Conservation (phyloP, 1,140 invertebrate species). For the Cydia amplana region DNA sequence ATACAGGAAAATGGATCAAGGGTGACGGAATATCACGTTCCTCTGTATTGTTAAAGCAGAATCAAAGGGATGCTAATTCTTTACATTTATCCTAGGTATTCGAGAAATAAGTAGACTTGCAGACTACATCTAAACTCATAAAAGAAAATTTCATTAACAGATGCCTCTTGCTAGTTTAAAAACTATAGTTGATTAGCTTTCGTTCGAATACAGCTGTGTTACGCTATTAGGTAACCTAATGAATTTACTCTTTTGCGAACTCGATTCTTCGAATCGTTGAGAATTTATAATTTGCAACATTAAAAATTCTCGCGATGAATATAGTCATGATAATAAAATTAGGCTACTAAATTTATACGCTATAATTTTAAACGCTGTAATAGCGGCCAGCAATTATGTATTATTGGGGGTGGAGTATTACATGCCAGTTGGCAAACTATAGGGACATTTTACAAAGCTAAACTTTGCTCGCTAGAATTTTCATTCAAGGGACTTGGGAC, state of each 20-base stretch:
- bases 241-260: no score
- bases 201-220: no score
- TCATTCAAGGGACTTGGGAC: not conserved
- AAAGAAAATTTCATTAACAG: no score
- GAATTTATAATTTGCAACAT: no score
- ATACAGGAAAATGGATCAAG: conserved; percentile 27
- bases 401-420: not conserved
- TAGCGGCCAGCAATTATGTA: not conserved
- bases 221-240: no score
- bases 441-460: not conserved
- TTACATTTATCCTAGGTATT: not conserved
- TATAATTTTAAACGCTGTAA: not conserved
- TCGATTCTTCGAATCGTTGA: no score
- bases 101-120: not conserved
- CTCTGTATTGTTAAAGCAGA: not conserved
- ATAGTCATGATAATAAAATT: no score
- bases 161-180: no score
- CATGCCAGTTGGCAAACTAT: conserved; percentile 5
- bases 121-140: no score
- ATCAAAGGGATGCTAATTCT: not conserved
- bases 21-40: conserved; percentile 7
- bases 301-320: no score
- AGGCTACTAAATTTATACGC: no score
- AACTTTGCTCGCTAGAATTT: not conserved
- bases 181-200: no score